Base-by-base conservation (phyloP, 2,113 vertebrate species). In the Archilochus colubris region DNA sequence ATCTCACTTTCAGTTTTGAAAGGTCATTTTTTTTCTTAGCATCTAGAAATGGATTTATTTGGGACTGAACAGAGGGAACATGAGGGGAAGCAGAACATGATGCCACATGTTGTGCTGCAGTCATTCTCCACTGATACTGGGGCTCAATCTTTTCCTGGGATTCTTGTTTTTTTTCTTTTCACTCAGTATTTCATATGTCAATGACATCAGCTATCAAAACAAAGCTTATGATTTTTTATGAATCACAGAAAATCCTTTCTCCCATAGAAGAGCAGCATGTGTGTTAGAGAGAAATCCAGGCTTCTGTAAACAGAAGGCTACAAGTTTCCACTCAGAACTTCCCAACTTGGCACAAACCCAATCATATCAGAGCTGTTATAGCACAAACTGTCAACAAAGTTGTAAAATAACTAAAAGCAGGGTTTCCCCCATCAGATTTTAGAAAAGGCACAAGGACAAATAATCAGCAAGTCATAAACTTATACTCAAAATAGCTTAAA, bases 311-410 rank as follows among this genome's bases (percentile, higher is more conserved):
- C 92, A 96, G 86, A 93, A 95, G 89, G 95, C 93, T 95, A 93
- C 88, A 92, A 95, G 74, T 95, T 97, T 96, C 90, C 91, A 95
- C 89, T 95, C 59, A 97, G 88, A 95, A 95, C 85, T 94, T 94
- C 88, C 86, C 64, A 89, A 80, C 80, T 68, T 95, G 95, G 96
- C 91, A 96, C 73, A 74, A 91, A 70, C 75, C 92, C 94, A 97
- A 91, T 86, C 82, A 74, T 89, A 94, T 89, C 94, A 93, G 85
- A 95, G 88, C 89, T 93, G 91, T 82, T 95, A 93, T 8, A 96
- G 64, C 59, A 93, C 75, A 83, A 96, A 94, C 92, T 95, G 95
- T 94, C 92, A 96, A 95, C 90, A 92, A 95, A 97, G 93, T 94
- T 92, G 82, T 94, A 91, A 96, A 95, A 74, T 58, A 96, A 94